Percentiles rank a stretch among this genome's conserved stretches.
phyloP scores from a whole-genome alignment of 2,113 vertebrate species.

The Antennarius striatus region DNA sequence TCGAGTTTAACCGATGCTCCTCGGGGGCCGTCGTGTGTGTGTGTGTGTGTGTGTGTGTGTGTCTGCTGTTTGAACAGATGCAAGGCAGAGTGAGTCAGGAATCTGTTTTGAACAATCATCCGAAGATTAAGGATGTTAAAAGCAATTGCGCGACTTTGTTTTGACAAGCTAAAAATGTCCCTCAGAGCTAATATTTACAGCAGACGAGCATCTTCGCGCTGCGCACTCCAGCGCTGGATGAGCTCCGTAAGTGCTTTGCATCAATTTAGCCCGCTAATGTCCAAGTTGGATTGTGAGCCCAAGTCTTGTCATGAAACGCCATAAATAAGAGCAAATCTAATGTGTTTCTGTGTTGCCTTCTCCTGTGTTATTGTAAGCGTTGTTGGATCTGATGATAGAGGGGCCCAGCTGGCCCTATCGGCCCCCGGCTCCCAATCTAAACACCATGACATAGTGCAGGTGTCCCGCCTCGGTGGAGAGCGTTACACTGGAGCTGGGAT shows the following conservation, averaged over 20 bases:
- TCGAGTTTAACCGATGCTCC: too few species aligned
- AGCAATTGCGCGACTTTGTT: slow-evolving; percentile 77
- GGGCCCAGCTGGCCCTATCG: slow-evolving; percentile 77
- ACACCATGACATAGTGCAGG: slow-evolving; percentile 87
- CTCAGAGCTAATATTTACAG: slow-evolving; percentile 79
- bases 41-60: too few species aligned
- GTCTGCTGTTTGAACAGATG: slow-evolving; percentile 64
- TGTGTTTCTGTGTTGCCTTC: slow-evolving; percentile 75
- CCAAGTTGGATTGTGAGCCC: slow-evolving; percentile 66
- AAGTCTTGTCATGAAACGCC: slow-evolving; percentile 68
- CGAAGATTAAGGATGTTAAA: slow-evolving; percentile 79
- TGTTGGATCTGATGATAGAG: slow-evolving; percentile 67
- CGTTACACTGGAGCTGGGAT: slow-evolving; percentile 83
- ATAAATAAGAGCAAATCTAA: slow-evolving; percentile 73
- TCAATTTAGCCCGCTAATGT: slow-evolving; percentile 76
- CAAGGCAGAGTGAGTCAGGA: slow-evolving; percentile 66
- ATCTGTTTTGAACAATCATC: slow-evolving; percentile 75
- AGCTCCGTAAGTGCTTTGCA: slow-evolving; percentile 76
- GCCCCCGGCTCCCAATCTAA: slow-evolving; percentile 78
- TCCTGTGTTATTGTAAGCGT: slow-evolving; percentile 77
- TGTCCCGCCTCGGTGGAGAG: slow-evolving; percentile 81
- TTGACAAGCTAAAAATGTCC: slow-evolving; percentile 82
- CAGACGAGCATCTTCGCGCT: slow-evolving; percentile 77
- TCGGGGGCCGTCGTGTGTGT: too few species aligned
- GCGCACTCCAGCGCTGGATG: slow-evolving; percentile 63